Percentiles rank a stretch among this genome's conserved stretches.
phyloP scores from a whole-genome alignment of 2,113 vertebrate species.

The Canis aureus region DNA sequence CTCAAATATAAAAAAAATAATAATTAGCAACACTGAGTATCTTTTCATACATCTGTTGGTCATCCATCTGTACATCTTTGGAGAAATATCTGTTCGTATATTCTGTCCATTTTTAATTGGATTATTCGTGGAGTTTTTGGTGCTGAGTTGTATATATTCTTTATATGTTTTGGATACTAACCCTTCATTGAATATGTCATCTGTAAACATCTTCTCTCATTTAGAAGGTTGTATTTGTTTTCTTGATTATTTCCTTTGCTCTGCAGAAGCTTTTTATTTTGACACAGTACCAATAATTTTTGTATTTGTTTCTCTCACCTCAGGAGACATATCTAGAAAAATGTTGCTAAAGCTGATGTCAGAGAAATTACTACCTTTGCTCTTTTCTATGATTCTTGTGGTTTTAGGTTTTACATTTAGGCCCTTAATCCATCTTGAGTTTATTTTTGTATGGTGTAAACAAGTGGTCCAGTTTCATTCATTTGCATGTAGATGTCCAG shows the following conservation, averaged over 20 bases:
- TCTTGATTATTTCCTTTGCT: background rate
- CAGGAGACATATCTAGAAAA: background rate
- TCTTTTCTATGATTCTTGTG: background rate
- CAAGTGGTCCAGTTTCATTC: background rate
- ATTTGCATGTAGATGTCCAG: background rate
- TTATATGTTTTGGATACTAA: background rate
- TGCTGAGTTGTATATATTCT: background rate
- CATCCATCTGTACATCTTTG: background rate
- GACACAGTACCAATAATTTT: background rate
- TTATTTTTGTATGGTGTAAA: background rate
- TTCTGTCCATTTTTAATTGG: background rate
- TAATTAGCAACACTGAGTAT: background rate
- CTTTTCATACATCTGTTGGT: background rate
- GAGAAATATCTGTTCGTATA: background rate
- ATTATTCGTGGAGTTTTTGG: background rate
- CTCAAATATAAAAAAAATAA: constrained; percentile 76
- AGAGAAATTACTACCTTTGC: background rate
- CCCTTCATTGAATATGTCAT: background rate
- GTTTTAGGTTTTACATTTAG: background rate
- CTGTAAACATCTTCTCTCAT: background rate
- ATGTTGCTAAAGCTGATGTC: background rate
- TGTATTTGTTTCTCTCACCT: background rate
- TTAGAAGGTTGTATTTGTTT: background rate
- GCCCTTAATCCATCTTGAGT: background rate
- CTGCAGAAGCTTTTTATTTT: background rate